Percentiles rank a stretch among this genome's conserved stretches.
phyloP scores from a whole-genome alignment of 2,797 vertebrate genomes.

The Darevskia nairensis region DNA sequence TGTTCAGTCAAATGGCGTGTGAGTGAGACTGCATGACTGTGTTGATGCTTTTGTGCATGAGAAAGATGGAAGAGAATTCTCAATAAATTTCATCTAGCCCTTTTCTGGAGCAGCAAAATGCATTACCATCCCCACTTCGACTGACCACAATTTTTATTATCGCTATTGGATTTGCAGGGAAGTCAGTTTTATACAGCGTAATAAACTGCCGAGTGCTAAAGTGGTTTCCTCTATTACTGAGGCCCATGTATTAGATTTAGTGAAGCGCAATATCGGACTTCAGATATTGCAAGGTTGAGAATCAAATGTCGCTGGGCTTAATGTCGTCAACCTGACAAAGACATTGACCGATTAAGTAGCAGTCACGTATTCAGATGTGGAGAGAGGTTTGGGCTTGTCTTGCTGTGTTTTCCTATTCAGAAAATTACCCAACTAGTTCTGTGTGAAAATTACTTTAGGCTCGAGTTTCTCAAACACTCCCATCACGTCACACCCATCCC shows the following conservation, averaged over 20 bases:
- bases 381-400: slow-evolving; percentile 72
- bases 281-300: slow-evolving; percentile 82
- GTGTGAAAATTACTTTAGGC: not conserved
- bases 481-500: not conserved
- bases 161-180: slow-evolving; percentile 81
- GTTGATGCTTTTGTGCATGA: not conserved
- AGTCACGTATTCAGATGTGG: slow-evolving; percentile 82
- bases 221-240: slow-evolving; percentile 84
- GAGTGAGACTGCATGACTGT: not conserved
- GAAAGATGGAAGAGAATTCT: slow-evolving; percentile 73
- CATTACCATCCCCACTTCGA: slow-evolving; percentile 76
- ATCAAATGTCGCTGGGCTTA: slow-evolving; percentile 80
- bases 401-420: slow-evolving; percentile 30
- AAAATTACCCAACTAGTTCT: too few species aligned
- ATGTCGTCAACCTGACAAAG: slow-evolving; percentile 84
- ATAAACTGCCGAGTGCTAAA: slow-evolving; percentile 84
- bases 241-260: slow-evolving; percentile 84
- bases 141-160: slow-evolving; percentile 82
- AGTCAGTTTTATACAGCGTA: slow-evolving; percentile 84
- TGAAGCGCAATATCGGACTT: slow-evolving; percentile 82
- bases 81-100: slow-evolving; percentile 83
- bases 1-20: slow-evolving; percentile 78
- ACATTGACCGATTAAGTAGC: slow-evolving; percentile 83
- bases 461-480: not conserved
- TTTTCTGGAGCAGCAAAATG: slow-evolving; percentile 80